Evolutionary conservation across 2,113 vertebrate species (phyloP).

Genomic region (Eptesicus fuscus): DNA sequence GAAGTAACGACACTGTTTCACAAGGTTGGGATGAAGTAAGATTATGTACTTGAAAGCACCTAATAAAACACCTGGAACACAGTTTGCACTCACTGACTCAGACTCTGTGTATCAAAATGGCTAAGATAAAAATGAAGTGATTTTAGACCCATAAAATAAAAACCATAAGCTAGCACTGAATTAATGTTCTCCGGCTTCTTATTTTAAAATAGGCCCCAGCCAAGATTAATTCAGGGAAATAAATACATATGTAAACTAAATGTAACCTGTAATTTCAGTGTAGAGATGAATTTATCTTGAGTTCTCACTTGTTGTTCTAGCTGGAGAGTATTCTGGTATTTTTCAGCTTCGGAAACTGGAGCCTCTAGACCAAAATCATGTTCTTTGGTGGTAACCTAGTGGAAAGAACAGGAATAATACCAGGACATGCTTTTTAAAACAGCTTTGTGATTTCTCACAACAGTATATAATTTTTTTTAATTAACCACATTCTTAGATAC

Average conservation of each 20-base stretch:
- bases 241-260: constrained; percentile 52
- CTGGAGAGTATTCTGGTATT: constrained; percentile 71
- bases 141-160: background rate
- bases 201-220: constrained; percentile 31
- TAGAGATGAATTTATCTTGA: constrained; percentile 73
- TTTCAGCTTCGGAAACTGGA: constrained; percentile 73
- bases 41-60: background rate
- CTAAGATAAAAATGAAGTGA: constrained; percentile 26
- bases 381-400: constrained; percentile 76
- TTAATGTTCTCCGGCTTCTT: constrained; percentile 4
- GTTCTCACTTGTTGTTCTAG: constrained; percentile 72
- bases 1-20: background rate
- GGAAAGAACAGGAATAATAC: constrained; percentile 29
- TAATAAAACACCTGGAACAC: background rate
- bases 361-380: constrained; percentile 73
- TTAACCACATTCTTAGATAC: background rate
- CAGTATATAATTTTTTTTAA: background rate
- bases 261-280: constrained; percentile 73
- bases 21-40: background rate
- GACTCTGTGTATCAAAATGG: constrained; percentile 8
- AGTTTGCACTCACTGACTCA: background rate
- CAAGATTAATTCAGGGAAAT: constrained; percentile 36
- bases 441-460: background rate
- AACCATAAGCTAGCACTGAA: background rate
- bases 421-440: constrained; percentile 14